Conservation (phyloP, 2,113 vertebrate species). For the Hippocampus zosterae region DNA sequence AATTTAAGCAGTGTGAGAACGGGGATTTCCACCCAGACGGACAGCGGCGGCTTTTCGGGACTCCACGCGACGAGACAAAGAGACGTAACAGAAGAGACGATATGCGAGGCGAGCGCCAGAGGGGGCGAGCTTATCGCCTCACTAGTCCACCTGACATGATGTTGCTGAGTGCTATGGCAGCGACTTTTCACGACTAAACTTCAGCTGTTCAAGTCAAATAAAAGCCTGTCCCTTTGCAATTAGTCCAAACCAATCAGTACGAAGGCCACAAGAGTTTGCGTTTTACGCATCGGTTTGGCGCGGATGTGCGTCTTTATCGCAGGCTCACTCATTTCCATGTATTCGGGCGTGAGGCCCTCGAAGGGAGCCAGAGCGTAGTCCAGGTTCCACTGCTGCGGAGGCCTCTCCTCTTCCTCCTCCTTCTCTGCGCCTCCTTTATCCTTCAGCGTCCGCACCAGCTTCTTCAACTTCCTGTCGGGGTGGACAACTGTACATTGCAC, state of each 20-base stretch:
- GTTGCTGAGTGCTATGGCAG: constrained; percentile 36
- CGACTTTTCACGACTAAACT: too few species aligned
- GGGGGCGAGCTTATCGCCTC: constrained; percentile 48
- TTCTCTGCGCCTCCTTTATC: constrained; percentile 74
- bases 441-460: constrained; percentile 84
- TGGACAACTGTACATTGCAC: background rate
- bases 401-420: constrained; percentile 66
- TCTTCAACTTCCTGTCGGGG: constrained; percentile 86
- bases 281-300: background rate
- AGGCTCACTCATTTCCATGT: constrained; percentile 98
- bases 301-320: background rate
- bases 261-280: too few species aligned
- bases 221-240: too few species aligned
- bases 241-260: too few species aligned
- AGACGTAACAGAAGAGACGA: constrained; percentile 27
- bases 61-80: constrained; percentile 44
- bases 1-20: constrained; percentile 59
- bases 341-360: constrained; percentile 92
- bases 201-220: too few species aligned
- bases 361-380: constrained; percentile 89
- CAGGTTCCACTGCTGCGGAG: constrained; percentile 87
- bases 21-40: constrained; percentile 44
- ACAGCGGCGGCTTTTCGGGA: constrained; percentile 50
- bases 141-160: constrained; percentile 38
- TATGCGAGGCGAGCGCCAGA: constrained; percentile 28